These are phyloP conservation scores for Aplocera efformata DNA, from an alignment of 2,888 invertebrate species.

Conservation along the genomic window DNA sequence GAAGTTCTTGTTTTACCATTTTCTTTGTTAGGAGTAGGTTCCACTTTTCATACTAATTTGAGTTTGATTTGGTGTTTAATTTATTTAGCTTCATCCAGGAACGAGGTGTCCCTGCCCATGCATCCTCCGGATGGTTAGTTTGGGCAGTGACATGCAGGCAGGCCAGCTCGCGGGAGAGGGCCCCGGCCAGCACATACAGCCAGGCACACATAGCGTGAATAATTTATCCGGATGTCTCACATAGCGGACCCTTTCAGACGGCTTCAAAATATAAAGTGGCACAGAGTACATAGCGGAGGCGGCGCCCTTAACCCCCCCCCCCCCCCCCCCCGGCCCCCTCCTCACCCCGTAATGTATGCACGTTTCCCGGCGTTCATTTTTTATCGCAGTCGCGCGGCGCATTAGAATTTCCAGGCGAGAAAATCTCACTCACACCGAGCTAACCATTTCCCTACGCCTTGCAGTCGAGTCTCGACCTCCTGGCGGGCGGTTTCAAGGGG, in stretches of 20 bases:
- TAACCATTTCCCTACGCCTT: slow-evolving; percentile 3
- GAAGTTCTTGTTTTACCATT: no score
- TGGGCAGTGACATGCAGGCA: no score
- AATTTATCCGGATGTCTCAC: slow-evolving; percentile 49
- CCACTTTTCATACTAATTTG: no score
- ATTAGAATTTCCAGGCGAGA: slow-evolving; percentile 80
- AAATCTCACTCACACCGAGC: slow-evolving; percentile 69
- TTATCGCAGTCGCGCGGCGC: slow-evolving; percentile 79
- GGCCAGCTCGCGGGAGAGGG: no score
- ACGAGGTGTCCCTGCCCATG: no score
- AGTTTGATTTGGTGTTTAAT: no score
- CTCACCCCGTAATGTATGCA: slow-evolving; percentile 74
- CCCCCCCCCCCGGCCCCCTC: no score
- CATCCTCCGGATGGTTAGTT: no score
- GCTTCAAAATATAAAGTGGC: slow-evolving; percentile 66
- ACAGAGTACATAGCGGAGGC: slow-evolving; percentile 56
- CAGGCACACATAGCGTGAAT: slow-evolving; percentile 39
- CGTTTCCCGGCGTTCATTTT: slow-evolving; percentile 76
- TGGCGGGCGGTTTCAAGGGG: slow-evolving; percentile 7
- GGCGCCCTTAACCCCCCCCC: slow-evolving; percentile 53
- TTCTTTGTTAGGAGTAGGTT: no score
- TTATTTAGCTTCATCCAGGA: no score
- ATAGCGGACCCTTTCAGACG: slow-evolving; percentile 59
- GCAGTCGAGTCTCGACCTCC: slow-evolving; percentile 15
- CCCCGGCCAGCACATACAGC: no score